These are phyloP conservation scores for Motacilla tschutschensis DNA, from an alignment of 2,113 vertebrate genomes.

Conservation along the genomic window DNA sequence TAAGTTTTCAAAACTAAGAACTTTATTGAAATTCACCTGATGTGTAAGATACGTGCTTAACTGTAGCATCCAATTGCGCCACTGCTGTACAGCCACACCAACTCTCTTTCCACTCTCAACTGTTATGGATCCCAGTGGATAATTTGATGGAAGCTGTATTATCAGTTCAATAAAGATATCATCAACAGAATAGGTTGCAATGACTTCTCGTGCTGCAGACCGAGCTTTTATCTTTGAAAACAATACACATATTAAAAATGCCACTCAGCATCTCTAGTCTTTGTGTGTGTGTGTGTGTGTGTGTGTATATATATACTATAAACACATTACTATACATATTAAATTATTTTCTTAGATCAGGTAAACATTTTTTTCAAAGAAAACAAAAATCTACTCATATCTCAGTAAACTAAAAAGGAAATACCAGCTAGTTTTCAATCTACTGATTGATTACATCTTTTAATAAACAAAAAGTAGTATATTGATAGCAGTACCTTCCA, in stretches of 20 bases:
- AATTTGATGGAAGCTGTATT: conserved; percentile 92
- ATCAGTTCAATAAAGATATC: conserved; percentile 96
- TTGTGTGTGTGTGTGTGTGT: neutral
- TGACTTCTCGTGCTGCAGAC: conserved; percentile 90
- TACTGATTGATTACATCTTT: neutral
- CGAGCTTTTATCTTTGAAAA: conserved; percentile 89
- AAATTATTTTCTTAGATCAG: neutral
- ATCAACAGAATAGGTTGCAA: conserved; percentile 93
- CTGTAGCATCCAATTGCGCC: conserved; percentile 98
- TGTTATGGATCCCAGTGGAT: conserved; percentile 89
- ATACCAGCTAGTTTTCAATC: neutral
- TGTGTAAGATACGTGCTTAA: conserved; percentile 96
- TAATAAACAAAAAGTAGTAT: neutral
- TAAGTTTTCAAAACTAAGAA: neutral
- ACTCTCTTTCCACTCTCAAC: conserved; percentile 95
- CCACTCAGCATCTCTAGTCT: neutral
- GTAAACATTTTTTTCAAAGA: neutral
- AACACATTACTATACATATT: neutral
- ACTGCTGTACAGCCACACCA: conserved; percentile 96
- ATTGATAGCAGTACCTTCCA: neutral
- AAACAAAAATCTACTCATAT: neutral
- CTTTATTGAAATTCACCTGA: conserved; percentile 74
- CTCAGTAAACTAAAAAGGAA: neutral
- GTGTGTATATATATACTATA: neutral
- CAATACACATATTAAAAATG: neutral